These are phyloP conservation scores for Papilio dardanus DNA, from an alignment of 1,140 invertebrate genomes.

Conservation along the genomic window DNA sequence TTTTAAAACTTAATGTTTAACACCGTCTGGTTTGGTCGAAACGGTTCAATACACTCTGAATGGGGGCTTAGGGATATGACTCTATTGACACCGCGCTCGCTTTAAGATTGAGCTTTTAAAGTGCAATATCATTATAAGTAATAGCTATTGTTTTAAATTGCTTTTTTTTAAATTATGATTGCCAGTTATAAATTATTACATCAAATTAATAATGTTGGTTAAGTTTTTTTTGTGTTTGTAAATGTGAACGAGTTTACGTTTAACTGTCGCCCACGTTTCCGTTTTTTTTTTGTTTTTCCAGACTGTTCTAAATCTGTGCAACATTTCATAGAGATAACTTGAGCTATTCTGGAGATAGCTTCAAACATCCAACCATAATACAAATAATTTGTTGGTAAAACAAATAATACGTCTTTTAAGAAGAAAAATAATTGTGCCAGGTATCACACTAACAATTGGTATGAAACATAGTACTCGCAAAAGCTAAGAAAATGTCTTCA, in stretches of 20 bases:
- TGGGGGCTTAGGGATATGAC: not conserved
- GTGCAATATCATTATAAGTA: constrained; percentile 11
- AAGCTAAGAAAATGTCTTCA: too few relatives aligned
- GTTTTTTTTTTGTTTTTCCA: too few relatives aligned
- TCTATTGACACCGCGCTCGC: constrained; percentile 1
- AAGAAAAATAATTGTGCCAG: too few relatives aligned
- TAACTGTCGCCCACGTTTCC: too few relatives aligned
- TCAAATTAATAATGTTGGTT: not conserved
- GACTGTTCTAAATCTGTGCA: too few relatives aligned
- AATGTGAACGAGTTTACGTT: not conserved
- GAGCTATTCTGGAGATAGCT: too few relatives aligned
- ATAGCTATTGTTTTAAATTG: constrained; percentile 1
- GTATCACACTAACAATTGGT: too few relatives aligned
- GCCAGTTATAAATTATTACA: not conserved
- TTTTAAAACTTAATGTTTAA: not conserved
- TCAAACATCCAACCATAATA: too few relatives aligned
- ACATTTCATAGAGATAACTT: too few relatives aligned
- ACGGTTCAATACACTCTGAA: constrained; percentile 4
- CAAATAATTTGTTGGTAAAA: too few relatives aligned
- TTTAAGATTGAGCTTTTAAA: constrained; percentile 8
- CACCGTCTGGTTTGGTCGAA: not conserved
- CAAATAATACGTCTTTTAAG: too few relatives aligned
- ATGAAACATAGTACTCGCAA: too few relatives aligned
- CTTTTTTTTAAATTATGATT: constrained; percentile 7
- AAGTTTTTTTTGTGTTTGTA: not conserved